Conservation (phyloP, 2,888 invertebrate genomes). For the Nysson spinosus region DNA sequence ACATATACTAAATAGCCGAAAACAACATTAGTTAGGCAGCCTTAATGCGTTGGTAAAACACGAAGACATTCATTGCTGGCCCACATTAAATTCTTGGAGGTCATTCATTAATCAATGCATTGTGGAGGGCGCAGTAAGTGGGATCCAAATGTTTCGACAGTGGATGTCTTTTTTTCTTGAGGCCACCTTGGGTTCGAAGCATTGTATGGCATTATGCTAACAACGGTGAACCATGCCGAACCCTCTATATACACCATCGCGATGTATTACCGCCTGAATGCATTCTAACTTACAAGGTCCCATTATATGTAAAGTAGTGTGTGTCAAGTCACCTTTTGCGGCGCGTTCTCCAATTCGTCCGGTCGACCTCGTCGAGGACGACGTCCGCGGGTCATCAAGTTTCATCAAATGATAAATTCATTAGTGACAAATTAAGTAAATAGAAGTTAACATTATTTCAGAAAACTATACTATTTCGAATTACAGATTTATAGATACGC, state of each 20-base stretch:
- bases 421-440: too few relatives aligned
- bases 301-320: slow-evolving; percentile 62
- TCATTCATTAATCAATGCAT: slow-evolving; percentile 63
- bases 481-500: too few relatives aligned
- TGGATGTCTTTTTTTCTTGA: slow-evolving; percentile 20
- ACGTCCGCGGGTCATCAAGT: not conserved
- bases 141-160: slow-evolving; percentile 64
- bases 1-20: too few relatives aligned
- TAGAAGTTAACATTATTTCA: too few relatives aligned
- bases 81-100: slow-evolving; percentile 64
- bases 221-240: slow-evolving; percentile 33
- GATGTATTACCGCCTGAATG: slow-evolving; percentile 52
- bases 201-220: slow-evolving; percentile 40
- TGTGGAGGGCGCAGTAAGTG: slow-evolving; percentile 51
- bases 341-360: slow-evolving; percentile 31
- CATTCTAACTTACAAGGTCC: slow-evolving; percentile 56
- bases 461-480: too few relatives aligned
- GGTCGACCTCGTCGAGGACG: slow-evolving; percentile 25
- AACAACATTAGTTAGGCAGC: slow-evolving; percentile 52
- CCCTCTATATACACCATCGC: slow-evolving; percentile 28
- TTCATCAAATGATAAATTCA: slow-evolving; percentile 4
- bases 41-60: slow-evolving; percentile 58
- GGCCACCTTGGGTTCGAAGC: slow-evolving; percentile 4
- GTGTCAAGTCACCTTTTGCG: slow-evolving; percentile 47
- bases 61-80: slow-evolving; percentile 48